phyloP scores from a whole-genome alignment of 2,797 vertebrate species.

The Anomalospiza imberbis region DNA sequence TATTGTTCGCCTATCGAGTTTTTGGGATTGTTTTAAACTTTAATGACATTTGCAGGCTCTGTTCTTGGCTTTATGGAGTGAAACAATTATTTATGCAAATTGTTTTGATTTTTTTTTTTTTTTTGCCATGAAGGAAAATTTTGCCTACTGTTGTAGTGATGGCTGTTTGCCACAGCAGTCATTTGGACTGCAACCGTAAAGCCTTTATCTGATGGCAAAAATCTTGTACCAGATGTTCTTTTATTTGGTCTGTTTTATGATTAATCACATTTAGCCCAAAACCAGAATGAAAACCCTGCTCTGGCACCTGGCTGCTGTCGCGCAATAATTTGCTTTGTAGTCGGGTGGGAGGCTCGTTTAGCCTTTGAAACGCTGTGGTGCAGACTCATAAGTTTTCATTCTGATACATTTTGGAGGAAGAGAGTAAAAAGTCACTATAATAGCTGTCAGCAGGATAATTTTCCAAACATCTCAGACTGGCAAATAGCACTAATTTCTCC shows the following conservation, averaged over 20 bases:
- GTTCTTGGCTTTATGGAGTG: conserved; percentile 3
- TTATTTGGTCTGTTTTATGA: conserved; percentile 46
- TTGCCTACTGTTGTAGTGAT: not conserved
- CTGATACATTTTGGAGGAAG: not conserved
- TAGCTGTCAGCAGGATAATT: not conserved
- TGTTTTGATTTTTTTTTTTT: not conserved
- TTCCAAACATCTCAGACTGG: not conserved
- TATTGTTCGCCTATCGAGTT: conserved; percentile 16
- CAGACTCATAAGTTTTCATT: conserved; percentile 19
- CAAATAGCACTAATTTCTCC: conserved; percentile 10
- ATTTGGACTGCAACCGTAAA: not conserved
- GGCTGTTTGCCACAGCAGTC: conserved; percentile 26
- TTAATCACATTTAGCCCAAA: conserved; percentile 56
- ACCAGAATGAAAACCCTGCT: conserved; percentile 35
- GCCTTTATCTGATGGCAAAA: conserved; percentile 53
- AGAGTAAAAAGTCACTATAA: conserved; percentile 21
- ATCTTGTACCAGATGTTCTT: conserved; percentile 24
- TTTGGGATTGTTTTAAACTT: conserved; percentile 12
- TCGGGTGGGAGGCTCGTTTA: not conserved
- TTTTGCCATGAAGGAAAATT: not conserved
- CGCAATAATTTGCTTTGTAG: conserved; percentile 13
- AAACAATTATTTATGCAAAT: conserved; percentile 42
- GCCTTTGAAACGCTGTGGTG: not conserved
- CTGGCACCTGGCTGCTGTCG: not conserved
- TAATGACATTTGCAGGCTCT: not conserved